These are phyloP conservation scores for Ephialtes manifestator DNA, from an alignment of 2,888 invertebrate genomes.

Conservation along the genomic window DNA sequence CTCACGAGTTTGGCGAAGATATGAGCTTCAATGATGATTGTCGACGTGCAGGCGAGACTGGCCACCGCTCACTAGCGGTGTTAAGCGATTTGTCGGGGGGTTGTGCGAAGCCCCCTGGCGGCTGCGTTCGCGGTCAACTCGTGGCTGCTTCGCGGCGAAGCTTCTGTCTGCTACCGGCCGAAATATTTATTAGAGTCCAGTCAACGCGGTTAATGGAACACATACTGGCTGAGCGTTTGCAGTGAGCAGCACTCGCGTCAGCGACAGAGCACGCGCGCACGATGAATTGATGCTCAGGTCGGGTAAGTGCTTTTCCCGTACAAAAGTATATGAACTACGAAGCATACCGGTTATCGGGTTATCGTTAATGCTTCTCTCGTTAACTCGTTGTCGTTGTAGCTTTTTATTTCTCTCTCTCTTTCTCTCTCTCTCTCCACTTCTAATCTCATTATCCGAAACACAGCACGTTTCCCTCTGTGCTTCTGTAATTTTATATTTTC, in stretches of 20 bases:
- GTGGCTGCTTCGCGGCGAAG: conserved; percentile 60
- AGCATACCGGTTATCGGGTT: conserved; percentile 53
- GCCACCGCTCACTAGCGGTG: background rate
- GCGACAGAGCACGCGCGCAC: conserved; percentile 15
- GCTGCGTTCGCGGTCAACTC: conserved; percentile 51
- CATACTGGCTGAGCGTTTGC: conserved; percentile 36
- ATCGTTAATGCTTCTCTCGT: conserved; percentile 61
- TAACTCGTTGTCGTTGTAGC: conserved; percentile 34
- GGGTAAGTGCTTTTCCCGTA: conserved; percentile 48
- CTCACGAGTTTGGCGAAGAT: background rate
- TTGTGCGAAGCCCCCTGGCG: background rate
- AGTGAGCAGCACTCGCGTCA: conserved; percentile 6
- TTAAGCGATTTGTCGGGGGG: conserved; percentile 3
- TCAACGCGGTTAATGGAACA: conserved; percentile 64
- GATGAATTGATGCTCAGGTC: conserved; percentile 17
- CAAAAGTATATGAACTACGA: conserved; percentile 41
- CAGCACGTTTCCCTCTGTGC: conserved; percentile 26
- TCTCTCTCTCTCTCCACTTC: conserved; percentile 32
- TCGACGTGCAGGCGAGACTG: background rate
- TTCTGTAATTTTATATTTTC: conserved; percentile 48
- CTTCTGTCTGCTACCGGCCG: conserved; percentile 57
- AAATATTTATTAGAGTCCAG: conserved; percentile 69
- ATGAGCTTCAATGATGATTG: conserved; percentile 14
- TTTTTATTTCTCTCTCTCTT: conserved; percentile 23
- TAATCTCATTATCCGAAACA: conserved; percentile 54